These are phyloP conservation scores for Diprion similis DNA, from an alignment of 1,140 invertebrate species.

Conservation along the genomic window DNA sequence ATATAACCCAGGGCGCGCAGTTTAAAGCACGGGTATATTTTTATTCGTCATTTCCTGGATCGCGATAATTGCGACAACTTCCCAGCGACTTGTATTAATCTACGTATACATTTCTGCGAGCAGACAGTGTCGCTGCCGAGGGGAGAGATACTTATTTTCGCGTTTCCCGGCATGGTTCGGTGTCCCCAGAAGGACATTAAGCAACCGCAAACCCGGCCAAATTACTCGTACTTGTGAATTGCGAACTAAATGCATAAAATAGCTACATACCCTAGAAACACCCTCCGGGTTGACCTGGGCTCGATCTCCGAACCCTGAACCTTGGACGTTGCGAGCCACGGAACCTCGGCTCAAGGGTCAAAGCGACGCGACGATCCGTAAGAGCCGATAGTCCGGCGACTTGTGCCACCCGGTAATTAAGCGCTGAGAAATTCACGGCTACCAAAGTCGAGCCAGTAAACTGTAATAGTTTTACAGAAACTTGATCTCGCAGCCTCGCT, in stretches of 20 bases:
- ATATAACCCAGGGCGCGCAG: background rate
- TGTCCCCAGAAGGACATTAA: conserved; percentile 10
- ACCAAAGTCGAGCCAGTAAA: too few relatives aligned
- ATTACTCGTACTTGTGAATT: conserved; percentile 15
- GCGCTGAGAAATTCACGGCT: background rate
- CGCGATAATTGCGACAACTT: background rate
- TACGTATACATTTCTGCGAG: too few relatives aligned
- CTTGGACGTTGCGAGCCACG: background rate
- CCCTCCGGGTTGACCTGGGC: background rate
- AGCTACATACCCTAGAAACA: conserved; percentile 1
- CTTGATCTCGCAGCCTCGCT: too few relatives aligned
- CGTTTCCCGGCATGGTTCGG: background rate
- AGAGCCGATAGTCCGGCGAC: background rate
- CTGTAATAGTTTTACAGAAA: too few relatives aligned
- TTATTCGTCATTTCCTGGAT: background rate
- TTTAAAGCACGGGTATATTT: background rate
- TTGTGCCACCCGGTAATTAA: background rate
- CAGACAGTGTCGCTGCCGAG: background rate
- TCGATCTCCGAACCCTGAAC: background rate
- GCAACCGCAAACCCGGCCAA: conserved; percentile 10
- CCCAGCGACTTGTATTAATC: too few relatives aligned
- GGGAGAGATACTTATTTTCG: background rate
- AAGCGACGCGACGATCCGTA: background rate
- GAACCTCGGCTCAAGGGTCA: background rate
- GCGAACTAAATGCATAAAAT: conserved; percentile 15